Conservation (phyloP, 2,113 vertebrate genomes). For the Caranx melampygus region DNA sequence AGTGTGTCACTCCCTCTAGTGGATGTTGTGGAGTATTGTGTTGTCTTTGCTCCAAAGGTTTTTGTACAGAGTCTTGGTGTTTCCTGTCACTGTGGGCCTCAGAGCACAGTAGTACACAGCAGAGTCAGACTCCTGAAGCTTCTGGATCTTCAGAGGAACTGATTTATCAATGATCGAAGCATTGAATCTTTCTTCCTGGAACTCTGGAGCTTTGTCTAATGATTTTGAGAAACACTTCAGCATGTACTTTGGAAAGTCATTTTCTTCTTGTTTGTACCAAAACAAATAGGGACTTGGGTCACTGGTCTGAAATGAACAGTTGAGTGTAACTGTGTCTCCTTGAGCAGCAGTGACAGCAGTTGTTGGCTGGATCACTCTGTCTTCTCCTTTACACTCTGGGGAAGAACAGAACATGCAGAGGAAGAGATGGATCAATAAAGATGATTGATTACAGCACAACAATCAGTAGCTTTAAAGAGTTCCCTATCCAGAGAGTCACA, state of each 20-base stretch:
- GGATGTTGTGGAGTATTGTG: no score
- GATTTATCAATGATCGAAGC: no score
- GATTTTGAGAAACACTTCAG: no score
- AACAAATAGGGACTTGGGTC: rapidly evolving
- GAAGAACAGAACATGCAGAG: constrained; percentile 23
- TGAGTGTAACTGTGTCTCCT: not conserved
- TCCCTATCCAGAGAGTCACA: no score
- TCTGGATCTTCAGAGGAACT: constrained; percentile 20
- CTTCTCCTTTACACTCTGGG: constrained; percentile 24
- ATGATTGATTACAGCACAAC: constrained; percentile 12
- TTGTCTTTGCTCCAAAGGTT: no score
- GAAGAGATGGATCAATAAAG: not conserved
- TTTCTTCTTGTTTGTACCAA: constrained; percentile 25
- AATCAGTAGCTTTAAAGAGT: not conserved
- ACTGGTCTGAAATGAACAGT: not conserved
- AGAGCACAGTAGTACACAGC: no score
- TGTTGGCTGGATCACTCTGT: not conserved
- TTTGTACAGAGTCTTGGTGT: no score
- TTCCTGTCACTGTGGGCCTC: no score
- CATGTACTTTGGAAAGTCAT: no score
- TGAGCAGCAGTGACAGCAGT: not conserved
- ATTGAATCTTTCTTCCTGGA: no score
- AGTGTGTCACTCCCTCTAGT: not conserved
- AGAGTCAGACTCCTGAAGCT: no score
- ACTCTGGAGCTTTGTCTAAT: no score